Base-by-base conservation (phyloP, 1,140 invertebrate species). In the Cydia amplana region DNA sequence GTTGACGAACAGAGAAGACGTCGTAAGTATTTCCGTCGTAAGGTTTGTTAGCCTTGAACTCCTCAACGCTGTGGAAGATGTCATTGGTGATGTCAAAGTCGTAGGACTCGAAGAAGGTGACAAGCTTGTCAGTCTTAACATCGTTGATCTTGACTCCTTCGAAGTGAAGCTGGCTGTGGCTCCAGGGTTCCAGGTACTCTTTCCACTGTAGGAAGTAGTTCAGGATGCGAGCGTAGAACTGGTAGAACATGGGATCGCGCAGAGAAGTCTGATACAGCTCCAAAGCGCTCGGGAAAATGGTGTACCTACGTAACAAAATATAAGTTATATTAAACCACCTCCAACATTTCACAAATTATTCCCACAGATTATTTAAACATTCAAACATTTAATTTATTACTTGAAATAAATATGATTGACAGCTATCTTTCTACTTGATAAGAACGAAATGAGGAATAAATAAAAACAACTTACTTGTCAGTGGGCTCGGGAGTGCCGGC, bases 181-280 rank as follows among this genome's bases (percentile, higher is more conserved):
- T 94, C 86, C 96, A 96, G 25, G 94, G 93, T 18, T 83, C 72
- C 1, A 95, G 87, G 72, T 93, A 93, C 73, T 95, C 82, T 73
- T 95, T 95, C 87, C 94, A 94, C 82, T 93, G 90, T 73, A 93
- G 81, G 79, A 95, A 94, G 77, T 94, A 94, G 55, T 89, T 83
- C 4, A 95, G 78, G 77, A 96, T 94, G 55, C 93, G 94, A 81
- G 94, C 95, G 88, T 94, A 95, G 4, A 96, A 88, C 75, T 94
- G 93, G 82, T 94, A 96, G 93, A 95, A 95, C 5, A 93, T 91
- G 6, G 95, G 95, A 79, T 96, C 95, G 43, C 95, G 94, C 49
- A 95, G 79, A 2, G 94, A 94, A 18, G 95, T 95, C 72, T 93
- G 87, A 81, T 92, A 94, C 76, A 93, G 91, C 82, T 95, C 93